phyloP scores from a whole-genome alignment of 2,797 vertebrate species.

The Pseudocheirus occidentalis region DNA sequence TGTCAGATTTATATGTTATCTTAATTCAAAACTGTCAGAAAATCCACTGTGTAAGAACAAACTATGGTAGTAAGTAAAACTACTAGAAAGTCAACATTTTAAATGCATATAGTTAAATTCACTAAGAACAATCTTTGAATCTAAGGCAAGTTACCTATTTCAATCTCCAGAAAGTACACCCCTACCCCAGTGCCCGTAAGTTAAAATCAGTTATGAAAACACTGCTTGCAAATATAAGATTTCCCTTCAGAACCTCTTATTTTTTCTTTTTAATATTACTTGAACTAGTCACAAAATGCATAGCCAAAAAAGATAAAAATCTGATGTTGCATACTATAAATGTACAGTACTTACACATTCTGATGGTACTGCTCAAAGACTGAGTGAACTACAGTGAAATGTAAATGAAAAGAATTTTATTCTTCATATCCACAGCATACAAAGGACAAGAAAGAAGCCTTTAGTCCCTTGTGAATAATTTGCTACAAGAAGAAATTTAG shows the following conservation, averaged over 20 bases:
- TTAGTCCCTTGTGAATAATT: slow-evolving; percentile 68
- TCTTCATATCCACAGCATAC: slow-evolving; percentile 59
- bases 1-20: not conserved
- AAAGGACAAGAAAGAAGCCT: slow-evolving; percentile 72
- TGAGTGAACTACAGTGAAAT: slow-evolving; percentile 62
- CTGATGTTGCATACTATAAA: slow-evolving; percentile 34
- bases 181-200: not conserved
- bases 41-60: slow-evolving; percentile 29
- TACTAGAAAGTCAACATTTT: slow-evolving; percentile 25
- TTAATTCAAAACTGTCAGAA: slow-evolving; percentile 19
- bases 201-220: not conserved
- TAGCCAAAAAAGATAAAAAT: slow-evolving; percentile 41
- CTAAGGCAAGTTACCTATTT: slow-evolving; percentile 14
- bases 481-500: slow-evolving; percentile 70
- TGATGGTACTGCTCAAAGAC: slow-evolving; percentile 49
- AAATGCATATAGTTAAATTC: slow-evolving; percentile 32
- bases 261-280: slow-evolving; percentile 28
- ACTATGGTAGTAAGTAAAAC: slow-evolving; percentile 1
- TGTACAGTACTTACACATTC: slow-evolving; percentile 68
- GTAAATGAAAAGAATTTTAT: slow-evolving; percentile 65
- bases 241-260: slow-evolving; percentile 41
- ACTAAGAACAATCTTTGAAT: slow-evolving; percentile 42
- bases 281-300: slow-evolving; percentile 43
- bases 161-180: slow-evolving; percentile 13
- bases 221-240: not conserved